These are phyloP conservation scores for Calliopum simillimum DNA, from an alignment of 2,888 invertebrate species.

Conservation along the genomic window DNA sequence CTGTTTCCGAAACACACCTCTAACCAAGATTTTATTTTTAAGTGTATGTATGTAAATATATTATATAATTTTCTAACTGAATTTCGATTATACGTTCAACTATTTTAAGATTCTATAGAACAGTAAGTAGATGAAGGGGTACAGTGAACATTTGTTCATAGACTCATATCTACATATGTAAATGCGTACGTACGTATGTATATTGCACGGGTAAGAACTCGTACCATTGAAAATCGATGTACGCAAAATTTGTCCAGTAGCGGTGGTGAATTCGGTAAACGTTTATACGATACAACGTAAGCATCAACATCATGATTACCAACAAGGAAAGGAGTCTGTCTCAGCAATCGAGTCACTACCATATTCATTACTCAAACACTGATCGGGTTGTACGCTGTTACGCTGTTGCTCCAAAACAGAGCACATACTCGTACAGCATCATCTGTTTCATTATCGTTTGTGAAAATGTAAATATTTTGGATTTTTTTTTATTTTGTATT, in stretches of 20 bases:
- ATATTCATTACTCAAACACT: neutral
- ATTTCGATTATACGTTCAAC: slow-evolving; percentile 4
- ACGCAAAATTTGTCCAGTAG: slow-evolving; percentile 7
- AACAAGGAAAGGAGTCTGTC: neutral
- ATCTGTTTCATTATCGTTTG: slow-evolving; percentile 4
- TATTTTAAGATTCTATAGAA: slow-evolving; percentile 17
- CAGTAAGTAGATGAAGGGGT: neutral
- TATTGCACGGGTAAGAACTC: too few species aligned
- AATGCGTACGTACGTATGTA: too few species aligned
- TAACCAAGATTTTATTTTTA: neutral
- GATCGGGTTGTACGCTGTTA: neutral
- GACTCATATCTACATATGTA: too few species aligned
- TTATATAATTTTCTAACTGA: neutral
- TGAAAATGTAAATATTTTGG: slow-evolving; percentile 12
- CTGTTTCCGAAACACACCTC: slow-evolving; percentile 3
- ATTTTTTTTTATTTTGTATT: too few species aligned
- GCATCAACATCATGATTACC: neutral
- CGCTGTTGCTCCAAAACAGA: too few species aligned
- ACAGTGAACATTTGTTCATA: too few species aligned
- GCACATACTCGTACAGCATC: neutral
- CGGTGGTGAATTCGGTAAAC: neutral
- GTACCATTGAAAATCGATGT: too few species aligned
- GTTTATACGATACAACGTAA: neutral
- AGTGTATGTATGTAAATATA: neutral
- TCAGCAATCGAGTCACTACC: neutral